Evolutionary conservation across 1,140 invertebrate genomes (phyloP).

Genomic region (Drosophila asahinai): DNA sequence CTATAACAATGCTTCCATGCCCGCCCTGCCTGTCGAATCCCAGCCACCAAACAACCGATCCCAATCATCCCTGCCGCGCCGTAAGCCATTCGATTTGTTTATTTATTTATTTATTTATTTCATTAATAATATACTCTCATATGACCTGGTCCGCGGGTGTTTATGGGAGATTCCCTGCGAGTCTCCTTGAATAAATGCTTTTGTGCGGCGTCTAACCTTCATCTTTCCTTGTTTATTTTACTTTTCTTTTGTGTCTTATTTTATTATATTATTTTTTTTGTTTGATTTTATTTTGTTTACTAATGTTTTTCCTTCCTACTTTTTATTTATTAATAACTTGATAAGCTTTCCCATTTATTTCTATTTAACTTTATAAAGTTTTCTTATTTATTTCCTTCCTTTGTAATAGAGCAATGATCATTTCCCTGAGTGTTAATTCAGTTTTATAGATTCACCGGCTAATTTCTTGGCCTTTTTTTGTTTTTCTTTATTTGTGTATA

Average conservation of each 20-base stretch:
- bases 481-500: too few species aligned
- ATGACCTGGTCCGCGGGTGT: conserved; percentile 1
- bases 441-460: too few species aligned
- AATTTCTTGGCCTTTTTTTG: too few species aligned
- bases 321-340: not conserved
- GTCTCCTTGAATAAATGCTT: not conserved
- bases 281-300: not conserved
- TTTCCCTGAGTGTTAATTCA: too few species aligned
- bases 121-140: not conserved
- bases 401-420: not conserved
- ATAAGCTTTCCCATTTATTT: not conserved
- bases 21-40: conserved; percentile 61
- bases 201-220: not conserved
- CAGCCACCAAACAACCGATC: conserved; percentile 81
- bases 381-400: not conserved
- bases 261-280: not conserved
- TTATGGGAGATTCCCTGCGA: conserved; percentile 7
- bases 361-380: not conserved
- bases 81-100: conserved; percentile 85
- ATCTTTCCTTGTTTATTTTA: conserved; percentile 4
- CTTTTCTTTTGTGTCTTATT: not conserved
- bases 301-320: not conserved
- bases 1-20: conserved; percentile 60
- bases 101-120: conserved; percentile 6
- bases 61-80: conserved; percentile 87